Conservation (phyloP, 2,113 vertebrate genomes). For the Eclectus roratus region DNA sequence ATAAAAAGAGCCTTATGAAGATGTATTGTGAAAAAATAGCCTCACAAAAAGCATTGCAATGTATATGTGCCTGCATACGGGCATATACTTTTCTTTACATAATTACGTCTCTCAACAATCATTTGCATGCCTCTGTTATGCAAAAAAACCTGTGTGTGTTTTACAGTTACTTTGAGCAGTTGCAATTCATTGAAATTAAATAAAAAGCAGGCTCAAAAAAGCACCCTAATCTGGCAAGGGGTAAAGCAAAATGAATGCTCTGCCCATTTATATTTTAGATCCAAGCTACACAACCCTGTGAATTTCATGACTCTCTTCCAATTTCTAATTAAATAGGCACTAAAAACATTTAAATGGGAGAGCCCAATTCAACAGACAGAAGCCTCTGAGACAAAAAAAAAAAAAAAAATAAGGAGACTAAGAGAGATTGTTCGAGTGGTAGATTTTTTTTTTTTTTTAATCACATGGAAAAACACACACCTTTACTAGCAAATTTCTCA, state of each 20-base stretch:
- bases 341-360: constrained; percentile 61
- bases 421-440: background rate
- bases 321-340: constrained; percentile 73
- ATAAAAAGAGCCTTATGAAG: constrained; percentile 62
- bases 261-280: constrained; percentile 26
- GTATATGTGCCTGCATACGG: background rate
- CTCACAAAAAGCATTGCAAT: background rate
- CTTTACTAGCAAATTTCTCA: background rate
- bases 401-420: background rate
- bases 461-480: background rate
- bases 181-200: constrained; percentile 59
- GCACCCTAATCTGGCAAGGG: constrained; percentile 39
- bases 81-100: constrained; percentile 29
- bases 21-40: constrained; percentile 1
- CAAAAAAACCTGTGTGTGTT: constrained; percentile 17
- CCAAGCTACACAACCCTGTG: constrained; percentile 36
- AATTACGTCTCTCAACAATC: constrained; percentile 43
- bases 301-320: constrained; percentile 63
- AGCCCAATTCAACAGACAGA: constrained; percentile 54
- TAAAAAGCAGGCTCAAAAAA: constrained; percentile 51
- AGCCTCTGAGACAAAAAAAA: constrained; percentile 33
- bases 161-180: constrained; percentile 53
- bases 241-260: constrained; percentile 8
- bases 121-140: constrained; percentile 62
- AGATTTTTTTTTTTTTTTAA: background rate